Evolutionary conservation across 2,113 vertebrate genomes (phyloP), one percentile per base, ranked within the genome.

Genomic region (Pomatorhinus ruficollis): DNA sequence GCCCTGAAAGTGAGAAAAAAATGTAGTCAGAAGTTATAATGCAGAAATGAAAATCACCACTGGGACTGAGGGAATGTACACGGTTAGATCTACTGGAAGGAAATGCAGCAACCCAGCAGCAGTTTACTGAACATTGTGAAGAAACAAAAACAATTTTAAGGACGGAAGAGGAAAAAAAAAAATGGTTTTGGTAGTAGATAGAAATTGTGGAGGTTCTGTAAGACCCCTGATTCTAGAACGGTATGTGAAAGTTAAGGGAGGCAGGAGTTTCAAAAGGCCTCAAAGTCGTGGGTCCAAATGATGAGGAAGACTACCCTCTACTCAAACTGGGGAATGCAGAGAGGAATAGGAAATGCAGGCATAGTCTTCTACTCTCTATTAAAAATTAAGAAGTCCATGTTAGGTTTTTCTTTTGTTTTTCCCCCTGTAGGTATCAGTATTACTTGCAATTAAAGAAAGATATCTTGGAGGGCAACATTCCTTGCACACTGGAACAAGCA

Each of bases 381-480:
- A 56, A 70, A 79, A 76, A 40, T 59, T 64, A 66, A 63, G 49
- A 63, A 83, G 49, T 12, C 27, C 11, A 23, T 53, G 31, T 45
- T 78, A 65, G 16, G 33, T 82, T 15, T 92, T 39, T 52, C 11
- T 82, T 56, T 78, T 87, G 71, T 44, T 65, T 3, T 65, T 9
- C 11, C 66, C 68, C 30, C 24, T 72, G 60, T 97, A 99, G 99
- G 97, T 99, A 99, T 98, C 99, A 99, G 98, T 99, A 99, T 99
- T 99, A 99, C 91, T 98, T 99, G 49, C 99, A 99, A 79, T 95
- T 99, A 95, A 99, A 99, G 98, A 99, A 99, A 96, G 99, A 99
- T 95, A 98, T 99, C 96, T 98, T 99, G 97, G 99, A 99, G 93
- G 99, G 99, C 81, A 98, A 97, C 96, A 99, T 99, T 98, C 98